Evolutionary conservation across 2,113 vertebrate genomes (phyloP), one percentile per base, ranked within the genome.

Genomic region (Pterocles orientalis): DNA sequence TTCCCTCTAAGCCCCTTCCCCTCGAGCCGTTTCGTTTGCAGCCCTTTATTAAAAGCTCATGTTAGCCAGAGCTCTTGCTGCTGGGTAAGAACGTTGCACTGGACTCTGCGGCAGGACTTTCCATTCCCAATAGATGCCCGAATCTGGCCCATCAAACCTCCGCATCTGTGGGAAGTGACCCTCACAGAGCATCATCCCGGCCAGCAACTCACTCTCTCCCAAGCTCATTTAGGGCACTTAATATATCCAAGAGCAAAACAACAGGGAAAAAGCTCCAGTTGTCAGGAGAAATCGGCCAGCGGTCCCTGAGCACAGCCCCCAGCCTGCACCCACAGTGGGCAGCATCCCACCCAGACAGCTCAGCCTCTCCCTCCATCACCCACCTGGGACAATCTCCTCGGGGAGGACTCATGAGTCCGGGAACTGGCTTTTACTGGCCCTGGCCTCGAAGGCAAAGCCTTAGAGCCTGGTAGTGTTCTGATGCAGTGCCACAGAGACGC

Each of bases 41-140:
- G 75, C 34, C 5, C 1, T 88, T 92, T 92, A 95, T 96, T 94
- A 90, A 88, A 86, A 86, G 66, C 86, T 90, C 8, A 0, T 70
- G 80, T 95, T 95, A 95, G 88, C 90, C 78, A 70, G 65, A 94
- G 90, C 79, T 80, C 73, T 51, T 82, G 84, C 72, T 91, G 87
- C 75, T 4, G 3, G 48, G 26, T 75, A 14, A 82, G 71, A 86
- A 58, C 0, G 0, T 93, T 77, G 77, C 62, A 6, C 47, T 7
- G 18, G n/a, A 76, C 82, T 86, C 86, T 62, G 70, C 84, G 76
- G 93, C 81, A 87, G 66, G 34, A 57, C 31, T 25, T 60, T 19
- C 20, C 28, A 10, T 80, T 70, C 75, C 53, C 50, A 25, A 51
- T 7, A 34, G n/a, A 18, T 29, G 18, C 66, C 83, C 50, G 43